Percentiles rank a stretch among this genome's conserved stretches.
These are phyloP conservation scores for Anthonomus grandis DNA, from an alignment of 1,140 invertebrate species.

Conservation along the genomic window DNA sequence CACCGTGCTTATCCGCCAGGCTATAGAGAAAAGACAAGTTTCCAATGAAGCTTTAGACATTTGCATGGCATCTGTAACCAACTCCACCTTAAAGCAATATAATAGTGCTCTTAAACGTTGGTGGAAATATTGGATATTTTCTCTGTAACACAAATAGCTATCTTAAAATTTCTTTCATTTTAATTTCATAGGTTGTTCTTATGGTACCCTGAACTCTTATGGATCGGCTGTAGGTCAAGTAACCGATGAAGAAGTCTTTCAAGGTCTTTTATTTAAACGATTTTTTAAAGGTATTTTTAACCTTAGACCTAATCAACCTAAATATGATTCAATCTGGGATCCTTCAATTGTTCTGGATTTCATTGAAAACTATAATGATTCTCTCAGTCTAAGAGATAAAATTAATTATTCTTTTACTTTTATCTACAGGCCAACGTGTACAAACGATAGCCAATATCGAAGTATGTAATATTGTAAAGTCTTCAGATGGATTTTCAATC, in stretches of 20 bases:
- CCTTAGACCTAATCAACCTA: background rate
- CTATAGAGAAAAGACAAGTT: no score
- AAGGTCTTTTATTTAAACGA: background rate
- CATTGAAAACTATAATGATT: no score
- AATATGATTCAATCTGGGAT: slow-evolving; percentile 1
- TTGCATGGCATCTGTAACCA: no score
- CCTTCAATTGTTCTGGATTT: slow-evolving; percentile 1
- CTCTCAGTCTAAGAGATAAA: background rate
- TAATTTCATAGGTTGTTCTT: background rate
- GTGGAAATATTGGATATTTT: no score
- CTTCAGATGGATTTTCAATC: background rate
- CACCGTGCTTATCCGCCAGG: no score
- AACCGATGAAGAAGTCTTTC: background rate
- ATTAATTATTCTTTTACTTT: background rate
- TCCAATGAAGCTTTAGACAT: no score
- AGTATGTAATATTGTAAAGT: background rate
- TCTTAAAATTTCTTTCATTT: no score
- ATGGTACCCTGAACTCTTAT: background rate
- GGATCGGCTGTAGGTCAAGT: background rate
- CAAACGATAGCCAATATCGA: background rate
- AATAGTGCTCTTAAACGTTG: no score
- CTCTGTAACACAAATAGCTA: no score
- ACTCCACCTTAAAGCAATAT: no score
- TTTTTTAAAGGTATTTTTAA: slow-evolving; percentile 6
- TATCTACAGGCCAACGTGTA: no score